phyloP scores from a whole-genome alignment of 2,113 vertebrate species.

The Trogon melanurus region DNA sequence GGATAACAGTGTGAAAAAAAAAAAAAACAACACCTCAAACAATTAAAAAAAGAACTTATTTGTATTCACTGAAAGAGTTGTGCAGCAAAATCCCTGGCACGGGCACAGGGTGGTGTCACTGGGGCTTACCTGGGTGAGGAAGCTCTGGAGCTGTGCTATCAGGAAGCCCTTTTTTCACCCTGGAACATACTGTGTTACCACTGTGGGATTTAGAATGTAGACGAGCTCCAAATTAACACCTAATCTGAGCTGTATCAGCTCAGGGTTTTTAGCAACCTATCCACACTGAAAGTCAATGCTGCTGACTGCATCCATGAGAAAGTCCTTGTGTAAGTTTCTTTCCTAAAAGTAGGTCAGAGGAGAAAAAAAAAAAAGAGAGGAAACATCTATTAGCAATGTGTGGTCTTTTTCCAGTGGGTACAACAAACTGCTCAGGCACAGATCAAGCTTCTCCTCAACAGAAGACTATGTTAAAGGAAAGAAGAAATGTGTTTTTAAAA shows the following conservation, averaged over 20 bases:
- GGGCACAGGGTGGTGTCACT: not conserved
- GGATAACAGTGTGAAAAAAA: not conserved
- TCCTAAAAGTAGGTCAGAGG: not conserved
- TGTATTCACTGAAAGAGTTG: not conserved
- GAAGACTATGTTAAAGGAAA: not conserved
- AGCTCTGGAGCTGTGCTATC: not conserved
- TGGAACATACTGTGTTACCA: not conserved
- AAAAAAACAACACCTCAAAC: not conserved
- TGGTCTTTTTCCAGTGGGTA: not conserved
- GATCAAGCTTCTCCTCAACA: not conserved
- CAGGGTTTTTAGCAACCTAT: not conserved
- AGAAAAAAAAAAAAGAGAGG: not conserved
- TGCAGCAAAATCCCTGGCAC: not conserved
- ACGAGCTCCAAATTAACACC: not conserved
- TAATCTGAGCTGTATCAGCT: not conserved
- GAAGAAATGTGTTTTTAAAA: not conserved
- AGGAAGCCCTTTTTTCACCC: not conserved
- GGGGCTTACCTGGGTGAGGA: not conserved
- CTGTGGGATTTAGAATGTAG: accelerated
- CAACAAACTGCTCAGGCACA: not conserved
- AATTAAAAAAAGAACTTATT: not conserved
- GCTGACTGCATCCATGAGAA: not conserved
- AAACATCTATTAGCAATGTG: not conserved
- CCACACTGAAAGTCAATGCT: not conserved
- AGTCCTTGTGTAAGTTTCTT: not conserved